These are phyloP conservation scores for Laterallus jamaicensis DNA, from an alignment of 2,113 vertebrate genomes.

Conservation along the genomic window DNA sequence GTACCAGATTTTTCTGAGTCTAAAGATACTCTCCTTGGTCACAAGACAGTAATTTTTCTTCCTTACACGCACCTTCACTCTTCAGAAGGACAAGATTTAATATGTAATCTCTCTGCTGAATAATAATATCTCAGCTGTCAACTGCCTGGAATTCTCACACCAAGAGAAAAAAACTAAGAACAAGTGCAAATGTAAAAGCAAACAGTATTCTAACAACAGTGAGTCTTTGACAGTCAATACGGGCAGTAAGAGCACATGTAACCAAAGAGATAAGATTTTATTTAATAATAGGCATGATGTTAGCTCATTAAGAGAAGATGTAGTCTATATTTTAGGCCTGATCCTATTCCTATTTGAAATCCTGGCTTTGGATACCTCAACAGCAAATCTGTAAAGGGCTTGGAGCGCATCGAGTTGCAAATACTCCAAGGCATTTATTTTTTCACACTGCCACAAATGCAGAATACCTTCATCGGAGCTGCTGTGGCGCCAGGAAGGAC, in stretches of 20 bases:
- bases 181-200: background rate
- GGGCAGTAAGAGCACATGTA: background rate
- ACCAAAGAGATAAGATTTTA: background rate
- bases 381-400: background rate
- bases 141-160: background rate
- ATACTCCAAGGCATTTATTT: background rate
- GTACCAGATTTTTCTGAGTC: background rate
- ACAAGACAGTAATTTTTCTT: background rate
- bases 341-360: background rate
- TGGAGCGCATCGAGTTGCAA: background rate
- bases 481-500: background rate
- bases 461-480: background rate
- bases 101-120: background rate
- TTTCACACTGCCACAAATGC: background rate
- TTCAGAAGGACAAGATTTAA: background rate
- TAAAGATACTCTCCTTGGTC: background rate
- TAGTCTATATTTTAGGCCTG: background rate
- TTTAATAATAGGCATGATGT: background rate
- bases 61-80: background rate
- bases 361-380: background rate
- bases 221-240: background rate
- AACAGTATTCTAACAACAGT: background rate
- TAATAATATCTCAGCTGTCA: conserved; percentile 13
- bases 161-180: background rate
- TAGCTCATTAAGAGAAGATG: background rate